These are phyloP conservation scores for Chaetophractus vellerosus DNA, from an alignment of 2,797 vertebrate genomes.

Conservation along the genomic window DNA sequence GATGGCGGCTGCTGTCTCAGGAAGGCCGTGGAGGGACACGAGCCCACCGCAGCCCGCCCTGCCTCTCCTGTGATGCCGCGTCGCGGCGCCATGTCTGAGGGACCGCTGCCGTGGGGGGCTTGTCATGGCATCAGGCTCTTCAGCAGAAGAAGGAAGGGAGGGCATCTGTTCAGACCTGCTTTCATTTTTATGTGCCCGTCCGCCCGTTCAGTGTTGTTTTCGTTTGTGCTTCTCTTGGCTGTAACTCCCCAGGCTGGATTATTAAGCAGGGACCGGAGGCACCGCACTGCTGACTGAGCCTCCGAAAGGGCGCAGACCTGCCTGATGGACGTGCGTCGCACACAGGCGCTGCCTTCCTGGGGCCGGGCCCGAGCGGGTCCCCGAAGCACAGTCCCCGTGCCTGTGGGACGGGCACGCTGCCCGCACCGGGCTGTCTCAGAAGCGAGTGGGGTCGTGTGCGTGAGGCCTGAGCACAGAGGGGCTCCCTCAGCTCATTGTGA, in stretches of 20 bases:
- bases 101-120: neutral
- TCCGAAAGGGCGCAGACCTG: accelerated
- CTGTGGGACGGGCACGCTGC: accelerated
- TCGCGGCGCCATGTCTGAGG: no score
- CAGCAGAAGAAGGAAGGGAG: neutral
- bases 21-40: no score
- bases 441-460: accelerated
- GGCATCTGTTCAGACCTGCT: no score
- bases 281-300: accelerated
- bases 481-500: accelerated
- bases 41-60: no score
- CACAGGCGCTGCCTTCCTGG: neutral
- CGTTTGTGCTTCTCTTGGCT: accelerated
- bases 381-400: neutral
- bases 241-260: accelerated
- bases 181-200: no score
- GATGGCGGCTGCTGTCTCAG: no score
- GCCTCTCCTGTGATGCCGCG: no score
- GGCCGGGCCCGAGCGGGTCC: neutral
- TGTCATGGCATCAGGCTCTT: neutral
- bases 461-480: accelerated
- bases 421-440: accelerated
- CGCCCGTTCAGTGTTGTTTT: no score
- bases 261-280: neutral
- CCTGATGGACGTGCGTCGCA: accelerated